Evolutionary conservation across 2,113 vertebrate species (phyloP), one percentile per base, ranked within the genome.

Genomic region (Corapipo altera): DNA sequence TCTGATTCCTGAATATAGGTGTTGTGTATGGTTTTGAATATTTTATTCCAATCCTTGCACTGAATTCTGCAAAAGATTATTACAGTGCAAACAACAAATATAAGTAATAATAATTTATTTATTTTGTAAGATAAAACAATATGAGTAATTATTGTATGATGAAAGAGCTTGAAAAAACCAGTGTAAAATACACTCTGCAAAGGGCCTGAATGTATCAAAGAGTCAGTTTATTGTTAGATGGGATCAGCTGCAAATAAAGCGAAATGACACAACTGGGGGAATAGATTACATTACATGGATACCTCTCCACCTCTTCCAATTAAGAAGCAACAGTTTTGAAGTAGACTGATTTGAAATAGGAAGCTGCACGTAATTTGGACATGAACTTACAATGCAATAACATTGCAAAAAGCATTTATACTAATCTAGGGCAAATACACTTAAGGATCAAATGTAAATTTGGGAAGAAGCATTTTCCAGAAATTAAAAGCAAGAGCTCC

Each of bases 1-100:
- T 11, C 62, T 85, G 67, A 89, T 91, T 87, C 70, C 74, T 91
- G 79, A 94, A 82, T 95, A 62, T 39, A 93, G 32, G 62, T 93
- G 21, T 65, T 79, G 8, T 58, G 23, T 76, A 35, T 66, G 13
- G 15, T 72, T 72, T 79, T 39, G 22, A 93, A 18, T 89, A 46
- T 89, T 89, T 89, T 61, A 58, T 82, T 88, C 3, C 5, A 26
- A 66, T 62, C 21, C 23, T 89, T 82, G n/a, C 23, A 70, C 26
- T 81, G 62, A 91, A 54, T 61, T 85, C 64, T 43, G 32, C 18
- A 46, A 19, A 74, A 58, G 8, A 66, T 70, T 79, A 41, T 79
- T 73, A 18, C 46, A 54, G 54, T 66, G n/a, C 3, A 19, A 89
- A 85, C 8, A 78, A 59, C 9, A 61, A 71, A 74, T 7, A 4